A percentile compares a stretch with the other conserved stretches of the same genome.
phyloP scores from a whole-genome alignment of 2,888 invertebrate genomes.

The Chrysomela aeneicollis region DNA sequence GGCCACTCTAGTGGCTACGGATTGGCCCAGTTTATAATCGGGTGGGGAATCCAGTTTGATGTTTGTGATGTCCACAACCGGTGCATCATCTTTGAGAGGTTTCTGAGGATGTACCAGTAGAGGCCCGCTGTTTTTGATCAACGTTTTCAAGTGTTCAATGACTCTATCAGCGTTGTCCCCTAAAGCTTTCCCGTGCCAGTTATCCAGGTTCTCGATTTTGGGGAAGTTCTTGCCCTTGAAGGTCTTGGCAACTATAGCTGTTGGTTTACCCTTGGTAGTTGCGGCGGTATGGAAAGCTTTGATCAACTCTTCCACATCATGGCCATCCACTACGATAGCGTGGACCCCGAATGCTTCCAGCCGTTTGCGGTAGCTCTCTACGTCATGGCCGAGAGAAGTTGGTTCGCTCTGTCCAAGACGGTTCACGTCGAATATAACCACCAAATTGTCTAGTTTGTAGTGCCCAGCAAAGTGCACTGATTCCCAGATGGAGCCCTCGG shows the following conservation, averaged over 20 bases:
- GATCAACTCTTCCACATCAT: conserved; percentile 89
- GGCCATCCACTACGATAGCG: conserved; percentile 94
- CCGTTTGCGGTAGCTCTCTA: conserved; percentile 85
- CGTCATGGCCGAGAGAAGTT: conserved; percentile 91
- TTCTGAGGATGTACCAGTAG: conserved; percentile 69
- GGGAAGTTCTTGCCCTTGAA: conserved; percentile 92
- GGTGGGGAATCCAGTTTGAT: conserved; percentile 82
- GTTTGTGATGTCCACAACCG: conserved; percentile 75
- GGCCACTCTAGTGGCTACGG: conserved; percentile 88
- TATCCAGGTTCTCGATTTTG: conserved; percentile 89
- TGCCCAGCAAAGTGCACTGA: conserved; percentile 93
- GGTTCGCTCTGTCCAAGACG: conserved; percentile 97
- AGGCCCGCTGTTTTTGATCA: conserved; percentile 74
- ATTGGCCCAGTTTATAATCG: conserved; percentile 78
- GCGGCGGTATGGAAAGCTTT: conserved; percentile 88
- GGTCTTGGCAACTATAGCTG: conserved; percentile 94
- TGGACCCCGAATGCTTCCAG: conserved; percentile 92
- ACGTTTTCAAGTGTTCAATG: conserved; percentile 70
- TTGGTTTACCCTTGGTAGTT: conserved; percentile 80
- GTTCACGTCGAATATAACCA: conserved; percentile 96
- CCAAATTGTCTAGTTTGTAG: conserved; percentile 96
- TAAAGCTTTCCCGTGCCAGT: conserved; percentile 98
- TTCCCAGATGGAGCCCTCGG: conserved; percentile 99
- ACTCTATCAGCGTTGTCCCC: conserved; percentile 81
- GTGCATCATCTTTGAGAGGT: conserved; percentile 73